Percentiles rank a stretch among this genome's conserved stretches.
phyloP scores from a whole-genome alignment of 2,113 vertebrate species.

The Cottus gobio region DNA sequence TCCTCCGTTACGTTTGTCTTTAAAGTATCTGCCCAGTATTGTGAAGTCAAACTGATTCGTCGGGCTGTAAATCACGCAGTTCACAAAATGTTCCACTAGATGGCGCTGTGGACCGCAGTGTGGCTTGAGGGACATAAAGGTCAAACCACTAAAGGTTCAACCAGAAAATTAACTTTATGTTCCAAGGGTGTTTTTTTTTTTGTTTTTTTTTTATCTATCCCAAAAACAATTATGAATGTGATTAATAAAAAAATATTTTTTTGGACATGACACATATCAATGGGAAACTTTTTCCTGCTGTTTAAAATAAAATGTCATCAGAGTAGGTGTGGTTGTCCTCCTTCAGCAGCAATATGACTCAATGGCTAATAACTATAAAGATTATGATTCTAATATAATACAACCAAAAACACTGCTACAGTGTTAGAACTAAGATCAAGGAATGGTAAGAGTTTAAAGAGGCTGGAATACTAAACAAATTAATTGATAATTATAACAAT shows the following conservation, averaged over 20 bases:
- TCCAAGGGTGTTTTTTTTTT: too few species aligned
- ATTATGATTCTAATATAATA: too few species aligned
- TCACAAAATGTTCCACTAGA: conserved; percentile 43
- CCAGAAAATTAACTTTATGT: neutral
- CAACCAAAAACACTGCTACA: neutral
- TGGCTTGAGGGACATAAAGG: neutral
- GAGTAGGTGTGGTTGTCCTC: neutral
- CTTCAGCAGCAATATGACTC: neutral
- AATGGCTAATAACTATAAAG: too few species aligned
- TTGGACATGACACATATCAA: neutral
- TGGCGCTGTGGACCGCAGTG: conserved; percentile 25
- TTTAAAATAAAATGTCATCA: neutral
- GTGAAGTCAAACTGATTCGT: neutral
- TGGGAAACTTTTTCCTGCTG: neutral
- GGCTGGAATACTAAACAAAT: neutral
- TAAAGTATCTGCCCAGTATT: neutral
- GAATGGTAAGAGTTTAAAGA: neutral
- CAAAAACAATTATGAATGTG: neutral
- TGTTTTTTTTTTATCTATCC: neutral
- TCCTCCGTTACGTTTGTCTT: neutral
- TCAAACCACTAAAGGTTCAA: too few species aligned
- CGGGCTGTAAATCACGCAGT: neutral
- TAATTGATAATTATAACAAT: neutral
- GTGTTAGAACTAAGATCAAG: neutral
- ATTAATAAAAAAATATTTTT: neutral